Evolutionary conservation across 2,888 invertebrate species (phyloP), one percentile per base, ranked within the genome.

Genomic region (Ochropleura leucogaster): DNA sequence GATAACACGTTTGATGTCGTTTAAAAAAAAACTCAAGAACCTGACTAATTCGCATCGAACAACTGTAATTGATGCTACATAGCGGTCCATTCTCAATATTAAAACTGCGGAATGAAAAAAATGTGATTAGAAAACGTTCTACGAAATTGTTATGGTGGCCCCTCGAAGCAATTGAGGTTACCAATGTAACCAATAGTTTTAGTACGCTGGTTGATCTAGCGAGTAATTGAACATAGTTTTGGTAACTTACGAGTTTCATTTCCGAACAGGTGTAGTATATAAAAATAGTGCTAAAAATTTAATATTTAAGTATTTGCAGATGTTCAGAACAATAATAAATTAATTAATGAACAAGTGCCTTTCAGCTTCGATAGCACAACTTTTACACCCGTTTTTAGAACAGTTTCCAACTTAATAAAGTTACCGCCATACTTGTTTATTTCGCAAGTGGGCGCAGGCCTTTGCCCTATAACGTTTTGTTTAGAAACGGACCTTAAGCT

Each of bases 11-110:
- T 72, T 62, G 62, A 62, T 53, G 49, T 51, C 66, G 60, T 66
- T 82, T 60, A 74, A 72, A 68, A 69, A 74, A 67, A 74, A 76
- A 62, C 44, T 62, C 62, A 20, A 62, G 62, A 85, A 72, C 67
- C 53, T 57, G 71, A 65, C 75, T 79, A 74, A 79, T 82, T 87
- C 86, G 87, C 84, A 80, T 85, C 84, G 82, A 73, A 75, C 76
- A 82, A 84, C 85, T 80, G 82, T 85, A 85, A 90, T 89, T 85
- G 88, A 87, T 88, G 90, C 82, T 91, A 85, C 83, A 77, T 91
- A 91, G 90, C 91, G 91, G 91, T 91, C 84, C 79, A 79, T 84
- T 80, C 87, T 85, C 83, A 87, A 87, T 86, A 89, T 85, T 86
- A 85, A 84, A 89, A 89, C 88, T 87, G 86, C 49, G 49, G 84